A percentile compares a stretch with the other conserved stretches of the same genome.
phyloP scores from a whole-genome alignment of 2,888 invertebrate genomes.

The Phasia obesa region DNA sequence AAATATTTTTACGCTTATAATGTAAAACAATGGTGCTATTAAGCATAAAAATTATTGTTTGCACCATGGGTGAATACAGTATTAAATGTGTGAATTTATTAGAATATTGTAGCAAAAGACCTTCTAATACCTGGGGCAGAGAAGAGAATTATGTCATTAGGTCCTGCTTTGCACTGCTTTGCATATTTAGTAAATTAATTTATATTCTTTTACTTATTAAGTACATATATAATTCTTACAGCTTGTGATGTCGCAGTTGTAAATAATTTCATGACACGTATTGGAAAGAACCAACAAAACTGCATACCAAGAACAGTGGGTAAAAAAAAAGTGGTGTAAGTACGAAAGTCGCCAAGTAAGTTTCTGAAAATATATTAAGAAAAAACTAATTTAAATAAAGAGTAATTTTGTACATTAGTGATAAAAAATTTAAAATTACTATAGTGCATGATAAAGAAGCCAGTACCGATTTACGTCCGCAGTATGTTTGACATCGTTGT shows the following conservation, averaged over 20 bases:
- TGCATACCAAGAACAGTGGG: slow-evolving; percentile 73
- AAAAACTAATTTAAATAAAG: no score
- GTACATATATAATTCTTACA: slow-evolving; percentile 72
- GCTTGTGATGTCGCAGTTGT: slow-evolving; percentile 75
- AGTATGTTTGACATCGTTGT: no score
- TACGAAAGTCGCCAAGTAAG: slow-evolving; percentile 72
- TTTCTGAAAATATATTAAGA: slow-evolving; percentile 57
- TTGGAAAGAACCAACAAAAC: slow-evolving; percentile 66
- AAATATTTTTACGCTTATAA: slow-evolving; percentile 68
- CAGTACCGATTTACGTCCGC: no score
- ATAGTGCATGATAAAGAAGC: no score
- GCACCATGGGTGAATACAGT: slow-evolving; percentile 70
- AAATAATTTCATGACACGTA: slow-evolving; percentile 72
- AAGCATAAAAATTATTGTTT: slow-evolving; percentile 77
- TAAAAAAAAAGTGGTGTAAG: slow-evolving; percentile 70
- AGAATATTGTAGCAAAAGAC: slow-evolving; percentile 71
- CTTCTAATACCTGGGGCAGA: slow-evolving; percentile 73
- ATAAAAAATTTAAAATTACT: no score
- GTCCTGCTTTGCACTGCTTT: no score
- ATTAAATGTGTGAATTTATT: slow-evolving; percentile 72
- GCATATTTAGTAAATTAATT: not conserved
- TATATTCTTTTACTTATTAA: not conserved
- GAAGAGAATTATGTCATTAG: not conserved
- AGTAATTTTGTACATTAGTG: no score
- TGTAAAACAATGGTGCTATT: slow-evolving; percentile 76